phyloP scores from a whole-genome alignment of 2,113 vertebrate species.

The Nibea coibor region DNA sequence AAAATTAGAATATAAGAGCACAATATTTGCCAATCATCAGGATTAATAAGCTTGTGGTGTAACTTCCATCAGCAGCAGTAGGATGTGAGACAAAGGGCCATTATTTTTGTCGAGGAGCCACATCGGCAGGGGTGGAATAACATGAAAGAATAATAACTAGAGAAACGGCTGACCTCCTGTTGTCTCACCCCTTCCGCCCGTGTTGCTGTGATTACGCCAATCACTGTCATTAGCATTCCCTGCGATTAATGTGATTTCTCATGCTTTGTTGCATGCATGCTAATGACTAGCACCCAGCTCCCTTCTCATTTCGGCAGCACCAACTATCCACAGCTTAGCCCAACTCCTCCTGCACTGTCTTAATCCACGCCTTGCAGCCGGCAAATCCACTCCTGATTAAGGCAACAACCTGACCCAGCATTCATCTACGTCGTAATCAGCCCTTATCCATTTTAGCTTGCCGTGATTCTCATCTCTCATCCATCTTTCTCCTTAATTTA shows the following conservation, averaged over 20 bases:
- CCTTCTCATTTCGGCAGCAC: conserved; percentile 16
- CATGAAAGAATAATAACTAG: conserved; percentile 61
- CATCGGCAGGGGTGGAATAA: conserved; percentile 58
- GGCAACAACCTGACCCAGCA: conserved; percentile 66
- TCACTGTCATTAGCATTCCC: conserved; percentile 79
- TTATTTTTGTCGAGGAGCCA: conserved; percentile 38
- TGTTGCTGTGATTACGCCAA: conserved; percentile 78
- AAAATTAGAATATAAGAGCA: conserved; percentile 47
- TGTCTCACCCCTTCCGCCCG: conserved; percentile 62
- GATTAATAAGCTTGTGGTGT: conserved; percentile 46
- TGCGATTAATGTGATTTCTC: conserved; percentile 74
- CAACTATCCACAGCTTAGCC: conserved; percentile 42
- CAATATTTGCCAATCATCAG: conserved; percentile 45
- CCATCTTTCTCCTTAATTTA: conserved; percentile 36
- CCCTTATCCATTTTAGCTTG: conserved; percentile 61
- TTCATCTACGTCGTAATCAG: conserved; percentile 67
- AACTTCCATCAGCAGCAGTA: conserved; percentile 27
- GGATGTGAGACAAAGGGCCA: conserved; percentile 34
- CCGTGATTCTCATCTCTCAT: conserved; percentile 51
- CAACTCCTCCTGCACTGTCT: conserved; percentile 58
- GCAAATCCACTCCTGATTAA: conserved; percentile 74
- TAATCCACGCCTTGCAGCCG: conserved; percentile 39
- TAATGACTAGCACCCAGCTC: conserved; percentile 64
- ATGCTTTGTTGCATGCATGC: conserved; percentile 72
- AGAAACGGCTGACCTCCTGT: conserved; percentile 71